These are phyloP conservation scores for Bombus waltoni DNA, from an alignment of 1,140 invertebrate genomes.

Conservation along the genomic window DNA sequence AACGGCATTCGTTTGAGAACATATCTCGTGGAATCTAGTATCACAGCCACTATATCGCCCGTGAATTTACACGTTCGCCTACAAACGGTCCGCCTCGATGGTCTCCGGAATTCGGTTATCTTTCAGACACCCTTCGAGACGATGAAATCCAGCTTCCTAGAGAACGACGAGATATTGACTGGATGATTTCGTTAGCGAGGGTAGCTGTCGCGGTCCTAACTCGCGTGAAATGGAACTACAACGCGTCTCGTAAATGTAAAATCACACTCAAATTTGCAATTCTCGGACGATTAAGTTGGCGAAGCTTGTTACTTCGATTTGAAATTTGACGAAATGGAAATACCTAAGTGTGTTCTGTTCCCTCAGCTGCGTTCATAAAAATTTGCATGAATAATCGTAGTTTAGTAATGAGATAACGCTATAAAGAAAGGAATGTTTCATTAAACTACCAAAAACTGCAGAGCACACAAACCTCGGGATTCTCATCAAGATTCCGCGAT, in stretches of 20 bases:
- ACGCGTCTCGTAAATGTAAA: too few relatives aligned
- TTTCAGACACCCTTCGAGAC: not conserved
- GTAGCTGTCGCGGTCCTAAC: too few relatives aligned
- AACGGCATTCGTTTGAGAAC: conserved; percentile 48
- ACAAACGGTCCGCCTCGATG: not conserved
- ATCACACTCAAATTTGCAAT: too few relatives aligned
- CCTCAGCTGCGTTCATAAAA: not conserved
- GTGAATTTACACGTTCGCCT: conserved; percentile 35
- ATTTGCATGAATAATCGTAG: not conserved
- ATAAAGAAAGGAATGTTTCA: not conserved
- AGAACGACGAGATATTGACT: too few relatives aligned
- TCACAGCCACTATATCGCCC: conserved; percentile 5
- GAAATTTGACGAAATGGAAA: too few relatives aligned
- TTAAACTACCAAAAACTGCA: not conserved
- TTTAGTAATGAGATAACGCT: too few relatives aligned
- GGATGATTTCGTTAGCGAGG: too few relatives aligned
- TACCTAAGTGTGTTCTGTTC: too few relatives aligned
- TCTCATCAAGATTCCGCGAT: conserved; percentile 3
- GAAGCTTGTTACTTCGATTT: too few relatives aligned
- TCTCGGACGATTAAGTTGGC: too few relatives aligned
- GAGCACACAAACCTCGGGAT: not conserved
- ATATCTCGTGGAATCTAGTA: conserved; percentile 6
- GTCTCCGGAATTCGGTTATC: conserved; percentile 14
- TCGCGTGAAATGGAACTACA: too few relatives aligned
- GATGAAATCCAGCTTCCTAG: not conserved